phyloP scores from a whole-genome alignment of 2,888 invertebrate species.

The Acholoe squamosa region DNA sequence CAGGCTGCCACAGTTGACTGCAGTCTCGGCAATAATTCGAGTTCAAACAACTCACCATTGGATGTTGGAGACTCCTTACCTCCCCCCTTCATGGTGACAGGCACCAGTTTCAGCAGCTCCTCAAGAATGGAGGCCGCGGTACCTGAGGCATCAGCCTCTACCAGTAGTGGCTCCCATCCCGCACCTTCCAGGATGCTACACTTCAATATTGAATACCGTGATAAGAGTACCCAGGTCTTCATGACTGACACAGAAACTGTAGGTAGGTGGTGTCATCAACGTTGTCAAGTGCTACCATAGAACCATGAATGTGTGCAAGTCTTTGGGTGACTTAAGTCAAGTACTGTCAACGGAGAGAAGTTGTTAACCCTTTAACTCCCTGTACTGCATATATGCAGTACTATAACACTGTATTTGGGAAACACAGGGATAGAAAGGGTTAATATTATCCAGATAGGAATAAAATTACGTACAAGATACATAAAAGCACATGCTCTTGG shows the following conservation, averaged over 20 bases:
- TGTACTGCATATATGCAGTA: too few relatives aligned
- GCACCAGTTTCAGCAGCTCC: neutral
- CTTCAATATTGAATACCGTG: conserved; percentile 81
- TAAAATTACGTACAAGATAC: too few relatives aligned
- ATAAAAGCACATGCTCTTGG: neutral
- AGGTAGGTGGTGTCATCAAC: conserved; percentile 70
- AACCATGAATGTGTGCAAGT: neutral
- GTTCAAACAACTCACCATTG: conserved; percentile 68
- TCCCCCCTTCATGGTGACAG: conserved; percentile 73
- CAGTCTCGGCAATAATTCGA: conserved; percentile 70
- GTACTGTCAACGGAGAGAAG: neutral
- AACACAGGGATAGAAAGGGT: too few relatives aligned
- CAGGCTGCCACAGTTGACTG: conserved; percentile 68
- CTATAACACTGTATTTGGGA: too few relatives aligned
- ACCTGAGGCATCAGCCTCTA: conserved; percentile 32
- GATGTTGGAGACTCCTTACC: conserved; percentile 70
- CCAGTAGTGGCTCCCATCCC: conserved; percentile 33
- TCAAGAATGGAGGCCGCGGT: conserved; percentile 31
- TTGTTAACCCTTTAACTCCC: too few relatives aligned
- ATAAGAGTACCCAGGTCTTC: conserved; percentile 76
- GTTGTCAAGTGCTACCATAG: neutral
- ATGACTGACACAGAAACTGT: conserved; percentile 79
- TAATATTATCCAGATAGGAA: too few relatives aligned
- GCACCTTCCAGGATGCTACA: conserved; percentile 73
- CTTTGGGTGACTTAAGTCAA: neutral